Evolutionary conservation across 37 sponge, comb jelly and placozoan species (phyloP).

Genomic region (Hormiphora californensis): DNA sequence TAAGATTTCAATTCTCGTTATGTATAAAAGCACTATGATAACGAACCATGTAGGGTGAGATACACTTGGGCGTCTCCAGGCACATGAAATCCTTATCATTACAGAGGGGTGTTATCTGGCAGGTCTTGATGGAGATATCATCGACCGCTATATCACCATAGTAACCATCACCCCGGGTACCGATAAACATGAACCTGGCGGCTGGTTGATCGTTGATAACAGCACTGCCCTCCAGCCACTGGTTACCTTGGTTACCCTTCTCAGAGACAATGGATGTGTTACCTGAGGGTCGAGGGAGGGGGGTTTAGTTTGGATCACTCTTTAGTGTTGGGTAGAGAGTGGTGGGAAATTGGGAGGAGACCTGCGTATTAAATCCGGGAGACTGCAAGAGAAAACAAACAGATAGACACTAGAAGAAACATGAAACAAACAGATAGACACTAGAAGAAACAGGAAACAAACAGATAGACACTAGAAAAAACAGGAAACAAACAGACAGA

Average conservation of each 20-base stretch:
- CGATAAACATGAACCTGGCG: constrained; percentile 54
- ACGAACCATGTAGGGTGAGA: constrained; percentile 27
- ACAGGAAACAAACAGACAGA: too few relatives aligned
- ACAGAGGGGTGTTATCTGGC: constrained; percentile 39
- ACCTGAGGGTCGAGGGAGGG: constrained; percentile 17
- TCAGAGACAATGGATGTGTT: constrained; percentile 15
- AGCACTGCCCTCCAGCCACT: constrained; percentile 26
- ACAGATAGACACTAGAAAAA: too few relatives aligned
- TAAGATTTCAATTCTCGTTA: too few relatives aligned
- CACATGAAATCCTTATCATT: constrained; percentile 55
- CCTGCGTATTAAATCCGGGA: too few relatives aligned
- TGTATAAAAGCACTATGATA: too few relatives aligned
- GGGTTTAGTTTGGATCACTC: too few relatives aligned
- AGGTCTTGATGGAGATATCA: constrained; percentile 56
- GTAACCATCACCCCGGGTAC: constrained; percentile 43
- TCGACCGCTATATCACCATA: constrained; percentile 58
- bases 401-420: too few relatives aligned
- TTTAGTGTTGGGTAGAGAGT: too few relatives aligned
- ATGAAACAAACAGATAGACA: too few relatives aligned
- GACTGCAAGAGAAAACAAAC: too few relatives aligned
- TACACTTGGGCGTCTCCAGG: constrained; percentile 27
- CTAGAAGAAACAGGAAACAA: too few relatives aligned
- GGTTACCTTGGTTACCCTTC: constrained; percentile 45
- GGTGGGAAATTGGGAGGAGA: too few relatives aligned
- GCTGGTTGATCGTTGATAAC: constrained; percentile 22